These are phyloP conservation scores for Lutraria lutraria DNA, from an alignment of 2,888 invertebrate genomes.

Conservation along the genomic window DNA sequence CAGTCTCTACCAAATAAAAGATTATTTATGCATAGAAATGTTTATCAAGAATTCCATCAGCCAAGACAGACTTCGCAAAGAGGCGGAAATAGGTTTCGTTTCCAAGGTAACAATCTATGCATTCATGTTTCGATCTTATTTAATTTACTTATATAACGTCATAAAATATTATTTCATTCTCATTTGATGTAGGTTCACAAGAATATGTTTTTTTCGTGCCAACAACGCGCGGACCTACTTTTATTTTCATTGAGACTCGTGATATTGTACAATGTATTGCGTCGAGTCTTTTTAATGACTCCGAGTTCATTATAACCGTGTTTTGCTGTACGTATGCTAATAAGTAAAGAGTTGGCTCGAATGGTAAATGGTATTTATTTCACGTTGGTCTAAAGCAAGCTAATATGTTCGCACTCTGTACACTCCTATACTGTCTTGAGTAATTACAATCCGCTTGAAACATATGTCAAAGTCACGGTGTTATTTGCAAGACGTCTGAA, in stretches of 20 bases:
- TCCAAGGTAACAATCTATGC: constrained; percentile 10
- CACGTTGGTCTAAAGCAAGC: neutral
- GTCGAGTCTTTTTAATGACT: no score
- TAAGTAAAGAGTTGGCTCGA: no score
- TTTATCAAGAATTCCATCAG: constrained; percentile 37
- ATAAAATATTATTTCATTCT: neutral
- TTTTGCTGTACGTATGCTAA: no score
- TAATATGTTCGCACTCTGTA: neutral
- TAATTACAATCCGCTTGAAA: neutral
- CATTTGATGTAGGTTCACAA: neutral
- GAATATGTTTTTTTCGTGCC: neutral
- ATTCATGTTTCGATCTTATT: neutral
- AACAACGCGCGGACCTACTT: neutral
- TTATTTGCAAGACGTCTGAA: neutral
- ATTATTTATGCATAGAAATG: constrained; percentile 34
- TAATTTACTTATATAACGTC: neutral
- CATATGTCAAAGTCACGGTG: neutral
- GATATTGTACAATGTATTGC: neutral
- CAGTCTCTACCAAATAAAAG: constrained; percentile 21
- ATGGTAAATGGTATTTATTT: neutral
- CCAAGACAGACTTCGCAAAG: neutral
- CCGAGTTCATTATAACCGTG: no score
- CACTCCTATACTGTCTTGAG: neutral
- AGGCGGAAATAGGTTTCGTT: constrained; percentile 1
- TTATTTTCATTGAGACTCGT: neutral